Percentiles rank a stretch among this genome's conserved stretches.
phyloP scores from a whole-genome alignment of 2,888 invertebrate genomes.

The Holacanthella duospinosa region DNA sequence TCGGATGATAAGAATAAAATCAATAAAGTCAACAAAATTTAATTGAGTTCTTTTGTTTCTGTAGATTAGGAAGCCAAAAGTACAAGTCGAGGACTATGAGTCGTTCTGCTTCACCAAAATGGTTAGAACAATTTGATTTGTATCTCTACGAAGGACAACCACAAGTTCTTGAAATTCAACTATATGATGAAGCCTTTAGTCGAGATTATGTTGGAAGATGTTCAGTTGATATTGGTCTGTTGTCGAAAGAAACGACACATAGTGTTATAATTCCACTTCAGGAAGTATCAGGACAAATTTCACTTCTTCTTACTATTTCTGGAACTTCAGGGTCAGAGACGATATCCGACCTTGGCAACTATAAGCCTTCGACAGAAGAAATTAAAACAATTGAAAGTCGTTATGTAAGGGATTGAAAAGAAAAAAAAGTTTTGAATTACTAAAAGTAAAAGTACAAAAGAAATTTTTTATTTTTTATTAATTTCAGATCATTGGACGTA shows the following conservation, averaged over 20 bases:
- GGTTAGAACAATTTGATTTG: conserved; percentile 95
- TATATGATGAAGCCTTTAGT: conserved; percentile 35
- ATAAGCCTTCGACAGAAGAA: conserved; percentile 68
- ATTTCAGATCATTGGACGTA: conserved; percentile 56
- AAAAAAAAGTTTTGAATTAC: neutral
- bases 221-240: conserved; percentile 66
- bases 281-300: conserved; percentile 64
- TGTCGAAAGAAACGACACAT: conserved; percentile 85
- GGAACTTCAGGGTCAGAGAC: conserved; percentile 89
- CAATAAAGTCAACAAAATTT: conserved; percentile 3
- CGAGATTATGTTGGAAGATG: conserved; percentile 46
- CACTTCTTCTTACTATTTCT: conserved; percentile 82
- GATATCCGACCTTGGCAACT: conserved; percentile 76
- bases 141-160: conserved; percentile 90
- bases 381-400: conserved; percentile 51
- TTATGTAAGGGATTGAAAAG: conserved; percentile 53
- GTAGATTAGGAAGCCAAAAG: conserved; percentile 88
- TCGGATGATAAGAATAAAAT: no score
- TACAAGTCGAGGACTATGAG: conserved; percentile 77
- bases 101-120: conserved; percentile 73
- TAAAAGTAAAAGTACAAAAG: neutral
- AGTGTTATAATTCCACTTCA: conserved; percentile 79
- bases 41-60: conserved; percentile 4
- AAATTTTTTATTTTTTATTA: conserved; percentile 6
- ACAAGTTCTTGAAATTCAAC: conserved; percentile 54